A percentile compares a stretch with the other conserved stretches of the same genome.
These are phyloP conservation scores for Trisateles emortualis DNA, from an alignment of 2,888 invertebrate species.

Conservation along the genomic window DNA sequence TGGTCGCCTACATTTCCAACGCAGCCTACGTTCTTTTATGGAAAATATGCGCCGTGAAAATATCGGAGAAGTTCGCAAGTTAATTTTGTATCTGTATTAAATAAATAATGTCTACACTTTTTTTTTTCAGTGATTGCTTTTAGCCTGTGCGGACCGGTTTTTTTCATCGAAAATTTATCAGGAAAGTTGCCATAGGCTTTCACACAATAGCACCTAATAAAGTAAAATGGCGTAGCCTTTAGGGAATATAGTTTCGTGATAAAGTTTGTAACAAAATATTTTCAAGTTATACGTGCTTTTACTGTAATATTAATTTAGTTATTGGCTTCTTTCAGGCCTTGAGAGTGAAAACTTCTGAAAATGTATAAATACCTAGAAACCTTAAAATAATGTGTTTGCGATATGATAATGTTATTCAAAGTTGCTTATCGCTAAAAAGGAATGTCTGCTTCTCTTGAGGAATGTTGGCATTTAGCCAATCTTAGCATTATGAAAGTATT, in stretches of 20 bases:
- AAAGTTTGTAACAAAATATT: constrained; percentile 3
- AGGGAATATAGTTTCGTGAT: not conserved
- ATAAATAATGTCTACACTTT: too few species aligned
- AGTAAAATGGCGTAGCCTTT: not conserved
- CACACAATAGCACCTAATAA: constrained; percentile 1
- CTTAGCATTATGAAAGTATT: constrained; percentile 7
- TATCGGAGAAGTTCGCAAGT: constrained; percentile 6
- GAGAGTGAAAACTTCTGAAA: not conserved
- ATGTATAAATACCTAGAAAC: constrained; percentile 2
- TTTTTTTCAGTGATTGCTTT: too few species aligned
- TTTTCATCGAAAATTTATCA: too few species aligned
- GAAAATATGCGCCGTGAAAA: constrained; percentile 30
- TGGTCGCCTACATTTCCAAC: constrained; percentile 32
- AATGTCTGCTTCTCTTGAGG: constrained; percentile 11
- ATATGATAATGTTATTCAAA: constrained; percentile 35
- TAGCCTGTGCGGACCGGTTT: too few species aligned
- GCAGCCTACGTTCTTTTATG: constrained; percentile 40
- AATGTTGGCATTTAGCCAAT: constrained; percentile 31
- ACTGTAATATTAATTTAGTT: not conserved
- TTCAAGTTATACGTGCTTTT: not conserved
- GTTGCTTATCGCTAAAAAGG: constrained; percentile 13
- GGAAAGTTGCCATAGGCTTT: not conserved
- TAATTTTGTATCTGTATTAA: not conserved
- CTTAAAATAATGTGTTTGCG: constrained; percentile 24
- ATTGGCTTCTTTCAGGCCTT: not conserved